A percentile compares a stretch with the other conserved stretches of the same genome.
These are phyloP conservation scores for Orchestia grillus DNA, from an alignment of 1,140 invertebrate genomes.

Conservation along the genomic window DNA sequence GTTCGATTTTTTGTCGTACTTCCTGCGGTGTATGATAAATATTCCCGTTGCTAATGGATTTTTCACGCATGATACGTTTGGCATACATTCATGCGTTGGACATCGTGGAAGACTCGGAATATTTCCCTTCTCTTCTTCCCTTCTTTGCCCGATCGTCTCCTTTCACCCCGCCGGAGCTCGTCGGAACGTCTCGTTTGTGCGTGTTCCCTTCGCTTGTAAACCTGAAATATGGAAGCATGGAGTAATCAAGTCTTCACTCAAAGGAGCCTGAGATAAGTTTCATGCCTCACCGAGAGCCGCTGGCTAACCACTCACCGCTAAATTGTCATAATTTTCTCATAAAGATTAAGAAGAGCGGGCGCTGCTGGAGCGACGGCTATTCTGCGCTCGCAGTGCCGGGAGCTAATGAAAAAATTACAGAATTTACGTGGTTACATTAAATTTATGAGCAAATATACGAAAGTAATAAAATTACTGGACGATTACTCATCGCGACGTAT, in stretches of 20 bases:
- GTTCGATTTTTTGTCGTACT: no score
- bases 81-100: no score
- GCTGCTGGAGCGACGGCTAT: neutral
- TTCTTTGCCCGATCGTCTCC: neutral
- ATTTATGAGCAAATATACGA: neutral
- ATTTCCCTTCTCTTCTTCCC: neutral
- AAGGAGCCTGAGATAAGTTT: neutral
- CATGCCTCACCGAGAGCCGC: neutral
- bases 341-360: neutral
- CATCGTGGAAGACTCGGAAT: no score
- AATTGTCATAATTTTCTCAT: slow-evolving; percentile 10
- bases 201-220: neutral
- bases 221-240: neutral
- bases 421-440: neutral
- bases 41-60: no score
- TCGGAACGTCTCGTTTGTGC: neutral
- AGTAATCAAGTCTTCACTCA: slow-evolving; percentile 8
- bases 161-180: neutral
- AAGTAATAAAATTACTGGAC: neutral
- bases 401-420: neutral
- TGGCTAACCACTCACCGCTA: neutral
- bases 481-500: neutral
- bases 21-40: no score
- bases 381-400: neutral
- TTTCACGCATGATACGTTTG: no score